Percentiles rank a stretch among this genome's conserved stretches.
These are phyloP conservation scores for Ascaphus truei DNA, from an alignment of 2,113 vertebrate species.

Conservation along the genomic window DNA sequence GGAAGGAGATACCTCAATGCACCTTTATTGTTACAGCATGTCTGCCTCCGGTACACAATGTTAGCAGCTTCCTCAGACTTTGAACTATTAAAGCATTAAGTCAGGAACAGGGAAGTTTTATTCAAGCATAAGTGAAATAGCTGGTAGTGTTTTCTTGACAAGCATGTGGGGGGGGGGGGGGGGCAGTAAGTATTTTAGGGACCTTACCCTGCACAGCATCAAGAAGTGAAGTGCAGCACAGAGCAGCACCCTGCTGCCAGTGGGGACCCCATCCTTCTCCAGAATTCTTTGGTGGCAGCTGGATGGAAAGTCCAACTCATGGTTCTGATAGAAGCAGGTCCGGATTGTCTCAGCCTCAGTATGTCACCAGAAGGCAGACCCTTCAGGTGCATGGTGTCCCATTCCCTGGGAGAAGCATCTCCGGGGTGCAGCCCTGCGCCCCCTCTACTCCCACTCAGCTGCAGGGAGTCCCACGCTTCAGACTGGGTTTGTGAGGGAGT, in stretches of 20 bases:
- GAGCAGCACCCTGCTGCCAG: not conserved
- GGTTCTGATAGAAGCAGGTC: not conserved
- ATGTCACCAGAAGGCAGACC: not conserved
- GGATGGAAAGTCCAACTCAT: not conserved
- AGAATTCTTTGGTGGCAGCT: not conserved
- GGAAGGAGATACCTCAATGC: too few relatives aligned
- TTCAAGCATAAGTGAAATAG: not conserved
- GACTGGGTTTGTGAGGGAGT: too few relatives aligned
- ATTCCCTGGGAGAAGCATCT: not conserved
- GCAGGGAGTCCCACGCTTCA: too few relatives aligned
- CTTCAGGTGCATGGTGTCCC: not conserved
- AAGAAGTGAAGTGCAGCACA: not conserved
- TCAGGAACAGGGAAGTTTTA: not conserved
- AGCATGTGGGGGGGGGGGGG: too few relatives aligned
- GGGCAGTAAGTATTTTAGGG: too few relatives aligned
- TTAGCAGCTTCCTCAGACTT: too few relatives aligned
- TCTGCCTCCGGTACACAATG: too few relatives aligned
- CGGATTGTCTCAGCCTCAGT: not conserved
- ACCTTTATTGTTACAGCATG: too few relatives aligned
- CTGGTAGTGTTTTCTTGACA: too few relatives aligned
- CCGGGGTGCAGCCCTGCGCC: too few relatives aligned
- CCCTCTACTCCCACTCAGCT: too few relatives aligned
- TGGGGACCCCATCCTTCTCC: not conserved
- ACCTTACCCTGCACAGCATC: conserved; percentile 29
- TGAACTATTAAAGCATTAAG: not conserved